Conservation (phyloP, 2,797 vertebrate genomes). For the Catamblyrhynchus diadema region DNA sequence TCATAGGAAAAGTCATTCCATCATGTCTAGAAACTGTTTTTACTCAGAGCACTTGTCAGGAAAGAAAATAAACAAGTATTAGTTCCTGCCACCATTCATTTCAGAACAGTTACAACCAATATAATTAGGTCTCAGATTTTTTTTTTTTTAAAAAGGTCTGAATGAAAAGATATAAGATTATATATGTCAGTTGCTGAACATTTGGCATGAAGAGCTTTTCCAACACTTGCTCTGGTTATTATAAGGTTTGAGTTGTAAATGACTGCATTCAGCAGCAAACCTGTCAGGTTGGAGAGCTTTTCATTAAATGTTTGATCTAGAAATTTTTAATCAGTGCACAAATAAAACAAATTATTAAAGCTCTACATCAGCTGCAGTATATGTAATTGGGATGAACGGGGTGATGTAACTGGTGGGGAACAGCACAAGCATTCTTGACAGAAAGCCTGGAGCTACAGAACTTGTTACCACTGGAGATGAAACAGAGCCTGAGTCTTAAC, state of each 20-base stretch:
- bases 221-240: slow-evolving; percentile 66
- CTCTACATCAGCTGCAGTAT: slow-evolving; percentile 37
- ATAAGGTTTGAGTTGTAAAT: slow-evolving; percentile 52
- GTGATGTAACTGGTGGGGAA: slow-evolving; percentile 53
- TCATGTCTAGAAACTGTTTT: slow-evolving; percentile 69
- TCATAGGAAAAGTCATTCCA: slow-evolving; percentile 69
- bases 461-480: slow-evolving; percentile 51
- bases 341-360: slow-evolving; percentile 66
- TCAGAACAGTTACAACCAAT: slow-evolving; percentile 57
- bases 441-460: slow-evolving; percentile 42
- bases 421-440: slow-evolving; percentile 44
- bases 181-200: slow-evolving; percentile 59
- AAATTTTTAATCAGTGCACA: slow-evolving; percentile 64
- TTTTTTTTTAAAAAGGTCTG: neutral
- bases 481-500: slow-evolving; percentile 40
- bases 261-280: slow-evolving; percentile 62
- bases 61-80: slow-evolving; percentile 70
- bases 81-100: slow-evolving; percentile 65
- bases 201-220: slow-evolving; percentile 66
- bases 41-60: slow-evolving; percentile 61
- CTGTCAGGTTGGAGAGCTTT: slow-evolving; percentile 48
- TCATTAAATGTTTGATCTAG: slow-evolving; percentile 65
- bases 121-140: slow-evolving; percentile 45
- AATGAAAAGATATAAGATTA: slow-evolving; percentile 61
- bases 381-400: slow-evolving; percentile 46